phyloP scores from a whole-genome alignment of 1,140 invertebrate species.

The Drosophila nigrodunni region DNA sequence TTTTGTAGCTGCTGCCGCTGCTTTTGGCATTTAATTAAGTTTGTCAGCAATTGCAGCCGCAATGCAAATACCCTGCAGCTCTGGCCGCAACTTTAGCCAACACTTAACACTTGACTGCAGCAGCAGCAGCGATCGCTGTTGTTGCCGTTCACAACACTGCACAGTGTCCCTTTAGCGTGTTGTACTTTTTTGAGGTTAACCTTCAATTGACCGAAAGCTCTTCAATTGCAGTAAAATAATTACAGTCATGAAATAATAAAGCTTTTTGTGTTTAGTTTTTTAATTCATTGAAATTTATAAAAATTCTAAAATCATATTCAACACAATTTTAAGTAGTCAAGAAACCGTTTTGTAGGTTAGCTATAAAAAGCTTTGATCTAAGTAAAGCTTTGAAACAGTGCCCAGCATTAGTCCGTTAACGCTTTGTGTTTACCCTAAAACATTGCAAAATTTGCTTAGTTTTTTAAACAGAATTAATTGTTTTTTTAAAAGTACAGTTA shows the following conservation, averaged over 20 bases:
- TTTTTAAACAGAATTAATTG: no score
- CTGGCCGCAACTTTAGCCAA: constrained; percentile 17
- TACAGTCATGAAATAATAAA: not conserved
- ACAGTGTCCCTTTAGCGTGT: not conserved
- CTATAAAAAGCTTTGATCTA: no score
- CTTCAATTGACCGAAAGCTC: not conserved
- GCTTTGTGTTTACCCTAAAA: no score
- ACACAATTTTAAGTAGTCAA: no score
- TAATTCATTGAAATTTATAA: no score
- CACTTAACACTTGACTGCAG: constrained; percentile 29
- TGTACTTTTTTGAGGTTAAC: constrained; percentile 1
- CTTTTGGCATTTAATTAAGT: constrained; percentile 52
- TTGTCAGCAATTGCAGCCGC: constrained; percentile 60
- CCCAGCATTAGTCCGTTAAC: no score
- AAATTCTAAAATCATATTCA: no score
- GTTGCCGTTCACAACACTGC: constrained; percentile 35
- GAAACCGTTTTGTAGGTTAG: no score
- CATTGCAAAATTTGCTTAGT: no score
- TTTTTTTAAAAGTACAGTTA: no score
- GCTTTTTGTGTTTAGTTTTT: no score
- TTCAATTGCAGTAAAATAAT: not conserved
- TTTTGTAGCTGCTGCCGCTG: constrained; percentile 18
- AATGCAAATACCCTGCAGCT: constrained; percentile 41
- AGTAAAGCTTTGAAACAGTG: no score
- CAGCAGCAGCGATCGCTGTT: constrained; percentile 1